Base-by-base conservation (phyloP, 2,888 invertebrate genomes). In the Mongoloraphidia duomilia region DNA sequence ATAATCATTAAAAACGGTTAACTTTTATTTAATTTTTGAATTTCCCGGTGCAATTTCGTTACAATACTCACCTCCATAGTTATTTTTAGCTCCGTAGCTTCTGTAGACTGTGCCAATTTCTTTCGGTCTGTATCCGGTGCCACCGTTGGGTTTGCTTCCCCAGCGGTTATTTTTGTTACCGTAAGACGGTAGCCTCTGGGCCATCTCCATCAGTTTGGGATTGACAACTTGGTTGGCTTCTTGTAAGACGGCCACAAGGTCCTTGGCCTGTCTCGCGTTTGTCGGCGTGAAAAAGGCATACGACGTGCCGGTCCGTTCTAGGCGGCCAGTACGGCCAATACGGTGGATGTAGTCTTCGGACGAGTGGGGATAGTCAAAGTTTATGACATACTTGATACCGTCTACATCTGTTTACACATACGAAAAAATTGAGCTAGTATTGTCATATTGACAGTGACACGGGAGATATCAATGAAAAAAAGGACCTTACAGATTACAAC, bases 261-360 rank as follows among this genome's bases (percentile, higher is more conserved):
- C 80, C 51, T 68, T 72, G 1, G 83, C 83, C 61, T 82, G 81
- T 51, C 80, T 72, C 11, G 72, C 73, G 59, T 85, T 79, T 44
- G 73, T 72, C 8, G 71, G 69, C 0, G 84, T 84, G 57, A 85
- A 80, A 62, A 86, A 75, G 9, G 84, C 83, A 65, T 84, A 83
- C 1, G 85, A 79, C 11, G 78, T 79, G 13, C 82, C 84, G 53
- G 79, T 80, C 57, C 80, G 79, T 44, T 76, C 72, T 47, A 76
- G 75, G 17, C 85, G 74, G 1, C 82, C 85, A 3, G 85, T 85
- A 50, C 85, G 73, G 0, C 74, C 85, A 59, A 85, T 85, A 47
- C 85, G 73, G 61, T 85, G 85, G 44, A 85, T 82, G 63, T 85
- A 85, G 63, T 86, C 85, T 63, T 85, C 85, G 1, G 82, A 77